Evolutionary conservation across 1,140 invertebrate genomes (phyloP), one percentile per base, ranked within the genome.

Genomic region (Pseudomyrmex dendroicus): DNA sequence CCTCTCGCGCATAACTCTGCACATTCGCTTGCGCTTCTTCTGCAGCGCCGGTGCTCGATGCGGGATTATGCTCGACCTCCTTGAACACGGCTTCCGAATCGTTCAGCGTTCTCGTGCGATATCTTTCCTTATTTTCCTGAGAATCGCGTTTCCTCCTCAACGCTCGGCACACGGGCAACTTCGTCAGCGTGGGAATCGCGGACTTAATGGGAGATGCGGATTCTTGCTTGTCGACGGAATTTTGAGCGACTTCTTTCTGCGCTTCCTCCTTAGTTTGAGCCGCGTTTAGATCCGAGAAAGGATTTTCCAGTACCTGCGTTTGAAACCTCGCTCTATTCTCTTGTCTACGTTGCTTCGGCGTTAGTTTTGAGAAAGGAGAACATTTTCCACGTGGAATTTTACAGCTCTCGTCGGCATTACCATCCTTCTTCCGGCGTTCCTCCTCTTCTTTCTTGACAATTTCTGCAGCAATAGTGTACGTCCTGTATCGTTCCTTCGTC

Each of bases 401-500:
- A 2, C 54, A 22, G 20, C 92, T 88, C n/a, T 86, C 84, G 22
- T 68, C 46, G n/a, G 82, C 56, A 25, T 25, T 25, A 64, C 82
- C 68, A 89, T 91, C 90, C 63, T 92, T 88, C 67, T 89, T 93
- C 22, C 84, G 86, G 13, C 86, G 86, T 82, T 90, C 82, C 74
- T 91, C 91, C 35, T 91, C 90, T 72, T 93, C 92, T 20, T 94
- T 93, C 84, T 93, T 94, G 0, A 92, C 89, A 25, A 94, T 93
- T 64, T 95, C 95, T 17, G 96, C 96, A 15, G 95, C 96, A 54
- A 97, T 97, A 0, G 97, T 97, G 87, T 97, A 97, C 0, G 97
- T 98, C 90, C 96, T 96, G 89, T 96, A 98, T 70, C 97, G 95
- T 86, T 97, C 97, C 90, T 97, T 97, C 1, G 96, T 95, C 25